Evolutionary conservation across 2,888 invertebrate genomes (phyloP).

Genomic region (Sarcophaga variegata): DNA sequence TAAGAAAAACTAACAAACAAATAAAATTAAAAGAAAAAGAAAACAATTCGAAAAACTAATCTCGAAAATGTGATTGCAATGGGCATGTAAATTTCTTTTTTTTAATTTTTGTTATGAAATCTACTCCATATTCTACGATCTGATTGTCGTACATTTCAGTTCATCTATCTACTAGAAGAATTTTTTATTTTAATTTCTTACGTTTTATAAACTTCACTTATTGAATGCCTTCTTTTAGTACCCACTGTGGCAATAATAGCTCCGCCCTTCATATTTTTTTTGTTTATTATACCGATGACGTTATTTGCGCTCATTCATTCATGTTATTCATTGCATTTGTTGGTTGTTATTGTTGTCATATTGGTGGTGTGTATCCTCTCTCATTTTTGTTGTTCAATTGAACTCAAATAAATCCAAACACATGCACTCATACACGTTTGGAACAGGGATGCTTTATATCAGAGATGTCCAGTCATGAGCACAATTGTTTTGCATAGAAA

Average conservation of each 20-base stretch:
- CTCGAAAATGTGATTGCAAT: too few species aligned
- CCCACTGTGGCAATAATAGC: slow-evolving; percentile 66
- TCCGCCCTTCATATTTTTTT: slow-evolving; percentile 66
- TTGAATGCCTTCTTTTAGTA: background rate
- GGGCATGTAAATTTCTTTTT: too few species aligned
- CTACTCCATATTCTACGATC: too few species aligned
- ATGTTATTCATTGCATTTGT: background rate
- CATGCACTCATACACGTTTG: background rate
- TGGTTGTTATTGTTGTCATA: slow-evolving; percentile 2
- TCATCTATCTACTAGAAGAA: too few species aligned
- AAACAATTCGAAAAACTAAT: too few species aligned
- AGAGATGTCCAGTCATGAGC: background rate
- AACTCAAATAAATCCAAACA: too few species aligned
- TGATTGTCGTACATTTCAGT: too few species aligned
- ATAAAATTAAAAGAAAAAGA: too few species aligned
- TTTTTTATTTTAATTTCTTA: too few species aligned
- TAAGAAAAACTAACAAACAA: too few species aligned
- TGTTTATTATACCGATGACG: slow-evolving; percentile 37
- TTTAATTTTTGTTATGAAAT: too few species aligned
- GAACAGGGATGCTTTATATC: slow-evolving; percentile 51
- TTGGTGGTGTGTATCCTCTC: background rate
- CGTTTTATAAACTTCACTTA: too few species aligned
- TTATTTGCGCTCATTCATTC: slow-evolving; percentile 1
- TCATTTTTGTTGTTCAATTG: background rate
- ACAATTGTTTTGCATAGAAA: background rate